Evolutionary conservation across 1,140 invertebrate genomes (phyloP).

Genomic region (Drosophila ambigua): DNA sequence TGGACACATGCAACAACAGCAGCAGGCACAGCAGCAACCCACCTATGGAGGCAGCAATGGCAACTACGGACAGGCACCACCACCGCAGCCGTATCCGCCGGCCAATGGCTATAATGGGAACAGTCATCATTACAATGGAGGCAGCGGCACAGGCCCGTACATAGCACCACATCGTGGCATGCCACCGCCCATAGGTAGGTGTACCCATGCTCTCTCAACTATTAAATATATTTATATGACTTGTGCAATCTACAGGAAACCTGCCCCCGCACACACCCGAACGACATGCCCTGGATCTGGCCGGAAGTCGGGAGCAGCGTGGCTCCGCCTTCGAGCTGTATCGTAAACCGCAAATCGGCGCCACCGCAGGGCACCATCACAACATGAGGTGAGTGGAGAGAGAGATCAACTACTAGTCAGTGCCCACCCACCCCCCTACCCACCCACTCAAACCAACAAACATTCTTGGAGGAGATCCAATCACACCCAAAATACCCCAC

Average conservation of each 20-base stretch:
- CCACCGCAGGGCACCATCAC: conserved; percentile 85
- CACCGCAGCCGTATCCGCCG: conserved; percentile 53
- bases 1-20: conserved; percentile 41
- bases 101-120: conserved; percentile 79
- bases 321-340: conserved; percentile 98
- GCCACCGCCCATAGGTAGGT: conserved; percentile 76
- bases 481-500: background rate
- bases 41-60: conserved; percentile 61
- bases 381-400: conserved; percentile 88
- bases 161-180: conserved; percentile 85
- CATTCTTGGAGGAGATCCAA: conserved; percentile 12
- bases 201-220: background rate
- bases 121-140: conserved; percentile 79
- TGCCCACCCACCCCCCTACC: background rate
- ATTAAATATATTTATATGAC: background rate
- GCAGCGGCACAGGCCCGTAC: conserved; percentile 83
- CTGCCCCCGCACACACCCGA: conserved; percentile 78
- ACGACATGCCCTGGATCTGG: conserved; percentile 87
- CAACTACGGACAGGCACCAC: conserved; percentile 71
- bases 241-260: conserved; percentile 51
- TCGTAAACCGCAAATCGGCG: conserved; percentile 90
- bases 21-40: conserved; percentile 62
- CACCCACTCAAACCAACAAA: background rate
- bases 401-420: background rate
- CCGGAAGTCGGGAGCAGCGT: conserved; percentile 93